Conservation (phyloP, 2,113 vertebrate species). For the Amia ocellicauda region DNA sequence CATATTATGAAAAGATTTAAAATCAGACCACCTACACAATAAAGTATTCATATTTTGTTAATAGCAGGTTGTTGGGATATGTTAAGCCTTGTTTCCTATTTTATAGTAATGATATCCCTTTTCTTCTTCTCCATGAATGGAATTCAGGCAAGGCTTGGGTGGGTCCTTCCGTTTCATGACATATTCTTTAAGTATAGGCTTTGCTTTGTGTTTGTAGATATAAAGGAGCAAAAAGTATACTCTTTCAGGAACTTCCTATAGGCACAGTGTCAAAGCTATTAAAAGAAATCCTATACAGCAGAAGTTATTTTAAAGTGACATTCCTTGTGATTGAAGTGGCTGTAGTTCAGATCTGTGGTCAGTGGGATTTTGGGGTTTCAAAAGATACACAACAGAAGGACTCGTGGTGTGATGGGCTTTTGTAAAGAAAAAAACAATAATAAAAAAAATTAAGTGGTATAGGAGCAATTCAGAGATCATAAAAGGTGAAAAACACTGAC, state of each 20-base stretch:
- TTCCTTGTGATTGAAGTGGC: not conserved
- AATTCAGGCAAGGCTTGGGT: conserved; percentile 64
- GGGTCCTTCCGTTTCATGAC: conserved; percentile 66
- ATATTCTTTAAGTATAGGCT: conserved; percentile 61
- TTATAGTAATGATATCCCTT: conserved; percentile 66
- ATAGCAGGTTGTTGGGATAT: conserved; percentile 60
- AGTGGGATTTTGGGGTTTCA: conserved; percentile 24
- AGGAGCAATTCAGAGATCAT: too few species aligned
- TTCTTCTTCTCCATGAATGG: conserved; percentile 52
- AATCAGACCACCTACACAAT: conserved; percentile 64
- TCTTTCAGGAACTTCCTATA: conserved; percentile 56
- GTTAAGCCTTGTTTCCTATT: conserved; percentile 66
- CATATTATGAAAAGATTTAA: conserved; percentile 57
- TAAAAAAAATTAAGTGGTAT: too few species aligned
- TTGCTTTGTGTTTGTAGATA: conserved; percentile 59
- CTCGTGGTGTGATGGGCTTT: too few species aligned
- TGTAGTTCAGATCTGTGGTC: conserved; percentile 8
- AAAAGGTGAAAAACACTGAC: too few species aligned
- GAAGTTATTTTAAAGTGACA: conserved; percentile 37
- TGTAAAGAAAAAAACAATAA: too few species aligned
- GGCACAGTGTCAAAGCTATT: conserved; percentile 31
- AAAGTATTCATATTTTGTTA: conserved; percentile 54
- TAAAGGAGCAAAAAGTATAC: conserved; percentile 55
- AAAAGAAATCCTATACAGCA: conserved; percentile 49
- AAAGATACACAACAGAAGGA: conserved; percentile 25